Percentiles rank a stretch among this genome's conserved stretches.
These are phyloP conservation scores for Cottoperca gobio DNA, from an alignment of 2,797 vertebrate species.

Conservation along the genomic window DNA sequence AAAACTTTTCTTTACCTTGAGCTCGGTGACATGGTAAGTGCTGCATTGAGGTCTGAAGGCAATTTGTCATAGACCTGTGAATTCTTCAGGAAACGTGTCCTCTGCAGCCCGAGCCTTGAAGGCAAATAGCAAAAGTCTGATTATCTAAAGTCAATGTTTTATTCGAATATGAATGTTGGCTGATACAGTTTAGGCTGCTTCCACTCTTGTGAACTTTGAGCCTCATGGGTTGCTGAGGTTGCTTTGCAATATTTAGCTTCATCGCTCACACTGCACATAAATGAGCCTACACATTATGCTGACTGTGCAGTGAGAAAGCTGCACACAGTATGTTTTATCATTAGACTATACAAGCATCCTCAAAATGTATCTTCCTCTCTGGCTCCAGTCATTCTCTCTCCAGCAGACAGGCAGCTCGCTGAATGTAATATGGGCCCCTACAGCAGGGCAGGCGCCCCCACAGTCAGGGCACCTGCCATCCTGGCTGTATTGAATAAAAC, in stretches of 20 bases:
- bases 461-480: conserved; percentile 85
- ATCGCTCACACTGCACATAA: conserved; percentile 55
- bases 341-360: conserved; percentile 70
- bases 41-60: conserved; percentile 41
- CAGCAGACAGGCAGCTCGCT: conserved; percentile 73
- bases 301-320: conserved; percentile 65
- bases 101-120: conserved; percentile 11
- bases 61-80: conserved; percentile 61
- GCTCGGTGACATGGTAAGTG: conserved; percentile 44
- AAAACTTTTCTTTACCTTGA: conserved; percentile 70
- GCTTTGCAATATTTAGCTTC: conserved; percentile 65
- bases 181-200: conserved; percentile 52
- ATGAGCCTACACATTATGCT: conserved; percentile 69
- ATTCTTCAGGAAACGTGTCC: conserved; percentile 41
- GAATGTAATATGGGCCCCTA: conserved; percentile 82
- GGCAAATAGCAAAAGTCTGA: conserved; percentile 10
- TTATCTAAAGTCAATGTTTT: conserved; percentile 25
- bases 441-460: conserved; percentile 78
- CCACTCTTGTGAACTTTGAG: conserved; percentile 67
- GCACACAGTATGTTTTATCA: conserved; percentile 73
- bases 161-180: conserved; percentile 44
- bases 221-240: conserved; percentile 62
- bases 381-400: conserved; percentile 69
- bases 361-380: conserved; percentile 67
- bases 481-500: conserved; percentile 88